phyloP scores from a whole-genome alignment of 2,888 invertebrate genomes.

The Cataglyphis altisquamis region DNA sequence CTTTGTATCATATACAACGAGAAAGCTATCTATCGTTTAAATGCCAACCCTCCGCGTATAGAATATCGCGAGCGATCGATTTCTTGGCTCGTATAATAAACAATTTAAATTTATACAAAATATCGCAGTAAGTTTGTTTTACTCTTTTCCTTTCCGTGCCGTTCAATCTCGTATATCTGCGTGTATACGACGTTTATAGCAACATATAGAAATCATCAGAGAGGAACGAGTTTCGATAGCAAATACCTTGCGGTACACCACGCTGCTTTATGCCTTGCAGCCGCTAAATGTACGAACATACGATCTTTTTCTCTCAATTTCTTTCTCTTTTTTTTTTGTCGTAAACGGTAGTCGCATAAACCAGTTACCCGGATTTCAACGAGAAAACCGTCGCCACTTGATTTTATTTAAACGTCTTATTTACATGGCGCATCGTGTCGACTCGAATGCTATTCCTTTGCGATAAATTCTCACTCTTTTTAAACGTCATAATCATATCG shows the following conservation, averaged over 20 bases:
- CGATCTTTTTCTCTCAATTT: slow-evolving; percentile 39
- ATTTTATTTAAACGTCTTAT: slow-evolving; percentile 74
- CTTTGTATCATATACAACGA: neutral
- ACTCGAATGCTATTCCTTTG: neutral
- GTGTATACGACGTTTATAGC: neutral
- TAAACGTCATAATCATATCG: slow-evolving; percentile 7
- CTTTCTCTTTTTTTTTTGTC: neutral
- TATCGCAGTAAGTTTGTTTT: neutral
- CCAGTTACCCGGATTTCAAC: slow-evolving; percentile 39
- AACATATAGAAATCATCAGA: slow-evolving; percentile 21
- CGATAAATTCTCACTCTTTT: slow-evolving; percentile 8
- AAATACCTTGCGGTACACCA: slow-evolving; percentile 16
- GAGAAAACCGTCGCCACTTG: slow-evolving; percentile 43
- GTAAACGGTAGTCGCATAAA: slow-evolving; percentile 8
- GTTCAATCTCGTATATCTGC: neutral
- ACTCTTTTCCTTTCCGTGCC: slow-evolving; percentile 9
- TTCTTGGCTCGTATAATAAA: slow-evolving; percentile 11
- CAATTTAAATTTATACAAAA: slow-evolving; percentile 50
- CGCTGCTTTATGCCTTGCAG: slow-evolving; percentile 44
- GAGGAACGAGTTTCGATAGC: slow-evolving; percentile 39
- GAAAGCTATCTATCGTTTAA: slow-evolving; percentile 28
- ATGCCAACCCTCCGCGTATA: slow-evolving; percentile 13
- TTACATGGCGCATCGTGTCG: slow-evolving; percentile 59
- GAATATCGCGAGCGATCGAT: slow-evolving; percentile 50
- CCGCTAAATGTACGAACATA: slow-evolving; percentile 58